A percentile compares a stretch with the other conserved stretches of the same genome.
These are phyloP conservation scores for Macheiramphus alcinus DNA, from an alignment of 2,113 vertebrate genomes.

Conservation along the genomic window DNA sequence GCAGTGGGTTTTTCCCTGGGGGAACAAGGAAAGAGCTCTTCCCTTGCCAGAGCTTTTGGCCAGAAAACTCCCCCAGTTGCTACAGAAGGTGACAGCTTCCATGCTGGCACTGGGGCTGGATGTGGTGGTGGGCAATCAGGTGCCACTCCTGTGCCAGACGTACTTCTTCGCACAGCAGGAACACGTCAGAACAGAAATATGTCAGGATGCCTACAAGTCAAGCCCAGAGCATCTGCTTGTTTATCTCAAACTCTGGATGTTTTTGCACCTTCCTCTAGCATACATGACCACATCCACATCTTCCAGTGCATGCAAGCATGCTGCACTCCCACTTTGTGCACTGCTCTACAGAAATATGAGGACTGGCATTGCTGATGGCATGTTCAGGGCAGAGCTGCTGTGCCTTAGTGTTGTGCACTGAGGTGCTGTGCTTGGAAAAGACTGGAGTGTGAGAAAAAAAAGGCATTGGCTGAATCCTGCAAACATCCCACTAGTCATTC, in stretches of 20 bases:
- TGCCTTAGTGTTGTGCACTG: background rate
- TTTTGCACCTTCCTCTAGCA: background rate
- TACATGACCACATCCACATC: no score
- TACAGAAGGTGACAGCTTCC: background rate
- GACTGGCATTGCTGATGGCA: background rate
- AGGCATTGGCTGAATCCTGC: background rate
- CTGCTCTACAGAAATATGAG: background rate
- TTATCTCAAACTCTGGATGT: background rate
- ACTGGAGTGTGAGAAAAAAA: background rate
- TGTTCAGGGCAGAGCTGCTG: background rate
- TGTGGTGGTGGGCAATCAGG: background rate
- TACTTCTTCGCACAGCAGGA: background rate
- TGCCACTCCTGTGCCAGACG: background rate
- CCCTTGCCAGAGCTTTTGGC: background rate
- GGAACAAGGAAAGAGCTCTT: background rate
- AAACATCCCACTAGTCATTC: background rate
- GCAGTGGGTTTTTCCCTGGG: background rate
- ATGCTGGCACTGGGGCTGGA: background rate
- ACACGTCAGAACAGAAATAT: fast-evolving
- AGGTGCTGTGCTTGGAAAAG: background rate
- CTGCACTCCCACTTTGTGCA: background rate
- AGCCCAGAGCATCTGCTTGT: background rate
- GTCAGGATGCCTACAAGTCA: background rate
- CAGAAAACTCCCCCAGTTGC: background rate
- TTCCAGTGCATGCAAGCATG: fast-evolving